These are phyloP conservation scores for Nematolebias whitei DNA, from an alignment of 2,113 vertebrate species.

Conservation along the genomic window DNA sequence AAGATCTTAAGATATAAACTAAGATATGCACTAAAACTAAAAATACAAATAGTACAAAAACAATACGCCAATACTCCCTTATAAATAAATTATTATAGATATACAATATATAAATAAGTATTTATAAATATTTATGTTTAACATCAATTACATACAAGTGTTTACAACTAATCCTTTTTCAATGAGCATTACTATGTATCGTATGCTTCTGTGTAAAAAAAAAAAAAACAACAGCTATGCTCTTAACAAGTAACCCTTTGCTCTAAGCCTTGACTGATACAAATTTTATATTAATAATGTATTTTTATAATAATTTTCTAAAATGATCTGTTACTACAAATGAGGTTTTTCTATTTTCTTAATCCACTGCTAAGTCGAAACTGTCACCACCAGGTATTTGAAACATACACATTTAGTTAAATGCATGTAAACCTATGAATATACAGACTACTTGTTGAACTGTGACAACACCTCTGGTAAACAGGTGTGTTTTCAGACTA, in stretches of 20 bases:
- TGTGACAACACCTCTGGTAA: slow-evolving; percentile 28
- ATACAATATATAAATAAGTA: no score
- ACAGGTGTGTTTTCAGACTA: slow-evolving; percentile 40
- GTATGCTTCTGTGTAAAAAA: slow-evolving; percentile 15
- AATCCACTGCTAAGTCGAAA: neutral
- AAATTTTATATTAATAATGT: slow-evolving; percentile 41
- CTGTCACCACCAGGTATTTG: neutral
- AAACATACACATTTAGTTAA: neutral
- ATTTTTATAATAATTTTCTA: slow-evolving; percentile 11
- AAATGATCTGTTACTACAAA: slow-evolving; percentile 37
- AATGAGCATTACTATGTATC: slow-evolving; percentile 28
- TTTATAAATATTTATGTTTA: no score
- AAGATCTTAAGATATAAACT: no score
- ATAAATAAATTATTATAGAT: no score
- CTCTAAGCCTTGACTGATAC: slow-evolving; percentile 37
- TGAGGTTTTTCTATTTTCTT: neutral
- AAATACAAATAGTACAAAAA: no score
- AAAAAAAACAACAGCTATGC: no score
- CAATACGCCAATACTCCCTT: no score
- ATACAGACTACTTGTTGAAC: slow-evolving; percentile 1
- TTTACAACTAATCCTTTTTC: slow-evolving; percentile 8
- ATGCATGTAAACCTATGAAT: slow-evolving; percentile 4
- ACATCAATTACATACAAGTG: neutral
- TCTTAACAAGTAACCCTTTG: slow-evolving; percentile 36
- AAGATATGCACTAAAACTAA: no score